A percentile compares a stretch with the other conserved stretches of the same genome.
These are phyloP conservation scores for Zalophus californianus DNA, from an alignment of 2,797 vertebrate genomes.

Conservation along the genomic window DNA sequence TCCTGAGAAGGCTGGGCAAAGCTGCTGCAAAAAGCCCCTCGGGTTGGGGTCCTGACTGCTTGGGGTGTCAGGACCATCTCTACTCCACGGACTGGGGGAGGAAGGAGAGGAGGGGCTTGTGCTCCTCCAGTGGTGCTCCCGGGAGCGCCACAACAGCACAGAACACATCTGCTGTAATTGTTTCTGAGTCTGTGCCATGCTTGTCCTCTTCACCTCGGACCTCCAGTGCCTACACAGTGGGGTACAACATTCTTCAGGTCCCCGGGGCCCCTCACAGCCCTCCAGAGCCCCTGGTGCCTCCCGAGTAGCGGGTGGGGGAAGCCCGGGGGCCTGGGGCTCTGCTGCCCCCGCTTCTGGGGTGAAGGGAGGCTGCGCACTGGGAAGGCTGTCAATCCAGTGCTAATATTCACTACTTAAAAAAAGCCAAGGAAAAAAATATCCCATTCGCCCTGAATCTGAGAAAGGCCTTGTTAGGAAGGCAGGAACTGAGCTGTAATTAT, in stretches of 20 bases:
- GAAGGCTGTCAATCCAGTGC: slow-evolving; percentile 73
- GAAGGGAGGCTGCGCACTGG: neutral
- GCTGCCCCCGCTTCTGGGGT: slow-evolving; percentile 14
- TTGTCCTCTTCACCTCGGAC: neutral
- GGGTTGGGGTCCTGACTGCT: neutral
- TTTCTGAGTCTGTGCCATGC: neutral
- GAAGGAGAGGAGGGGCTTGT: neutral
- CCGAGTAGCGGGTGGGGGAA: neutral
- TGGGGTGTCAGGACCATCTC: neutral
- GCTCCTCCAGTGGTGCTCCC: neutral
- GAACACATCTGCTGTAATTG: accelerated
- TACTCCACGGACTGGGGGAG: neutral
- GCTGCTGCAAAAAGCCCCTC: neutral
- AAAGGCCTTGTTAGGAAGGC: slow-evolving; percentile 77
- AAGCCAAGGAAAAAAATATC: slow-evolving; percentile 70
- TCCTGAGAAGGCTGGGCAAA: neutral
- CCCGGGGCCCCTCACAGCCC: neutral
- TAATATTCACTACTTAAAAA: slow-evolving; percentile 74
- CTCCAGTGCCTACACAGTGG: neutral
- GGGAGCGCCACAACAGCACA: accelerated
- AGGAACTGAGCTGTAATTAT: slow-evolving; percentile 78
- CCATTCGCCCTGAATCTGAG: slow-evolving; percentile 74
- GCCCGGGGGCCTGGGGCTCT: neutral
- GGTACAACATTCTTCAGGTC: no score
- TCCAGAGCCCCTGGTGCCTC: neutral